Base-by-base conservation (phyloP, 2,888 invertebrate species). In the Trissolcus japonicus region DNA sequence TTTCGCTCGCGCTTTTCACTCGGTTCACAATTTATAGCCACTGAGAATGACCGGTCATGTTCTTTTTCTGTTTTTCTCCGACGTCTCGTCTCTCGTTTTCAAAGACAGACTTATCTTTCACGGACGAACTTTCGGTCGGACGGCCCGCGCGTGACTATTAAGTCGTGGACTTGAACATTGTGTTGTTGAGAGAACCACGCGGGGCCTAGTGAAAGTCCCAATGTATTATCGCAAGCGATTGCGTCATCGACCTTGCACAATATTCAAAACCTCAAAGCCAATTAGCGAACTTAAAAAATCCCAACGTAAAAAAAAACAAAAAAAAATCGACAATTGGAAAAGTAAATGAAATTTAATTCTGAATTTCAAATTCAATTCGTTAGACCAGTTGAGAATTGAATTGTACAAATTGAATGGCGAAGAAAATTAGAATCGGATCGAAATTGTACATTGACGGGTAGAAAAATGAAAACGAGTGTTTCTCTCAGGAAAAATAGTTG, bases 171-270 rank as follows among this genome's bases (percentile, higher is more conserved):
- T 50, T 60, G 57, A 53, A 51, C 54, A 54, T 59, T 59, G 35
- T 59, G 57, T 53, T 21, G 53, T 60, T 74, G 25, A 53, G 53
- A 57, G 41, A 59, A 62, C 40, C 60, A 55, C 60, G 59, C 73
- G 62, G 73, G 68, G 19, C 56, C 67, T 63, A 63, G 74, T 75
- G 74, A 68, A 75, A 75, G 74, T 75, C 67, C 74, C 68, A 63
- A 63, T 63, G 75, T 65, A 65, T 75, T 75, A 75, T 75, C 41
- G 75, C 59, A 62, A 55, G 63, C 14, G 16, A 43, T 75, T 68
- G 60, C 68, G 63, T 61, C 66, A 68, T 35, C 48, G 68, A 54
- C 75, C 63, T 69, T 76, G 74, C 67, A 75, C 67, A 75, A 75
- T 75, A 75, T 63, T 63, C 67, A 75, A 74, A 74, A 74, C 61